Base-by-base conservation (phyloP, 92 coral and sea anemone species). In the Plumapathes pennacea region DNA sequence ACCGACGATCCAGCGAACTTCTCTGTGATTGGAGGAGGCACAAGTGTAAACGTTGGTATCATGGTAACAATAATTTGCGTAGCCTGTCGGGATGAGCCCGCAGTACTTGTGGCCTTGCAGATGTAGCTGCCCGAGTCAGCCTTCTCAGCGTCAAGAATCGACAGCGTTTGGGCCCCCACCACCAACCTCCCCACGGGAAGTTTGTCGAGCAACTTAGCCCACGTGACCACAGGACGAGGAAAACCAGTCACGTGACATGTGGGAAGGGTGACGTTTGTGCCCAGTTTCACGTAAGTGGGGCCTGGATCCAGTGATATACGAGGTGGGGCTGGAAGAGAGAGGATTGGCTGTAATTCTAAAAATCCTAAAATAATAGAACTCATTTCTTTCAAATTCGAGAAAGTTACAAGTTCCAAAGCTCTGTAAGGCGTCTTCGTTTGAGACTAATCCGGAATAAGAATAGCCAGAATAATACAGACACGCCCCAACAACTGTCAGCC, bases 141-240 rank as follows among this genome's bases (percentile, higher is more conserved):
- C 1, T 57, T 44, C 5, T 36, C 46, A 2, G 67, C 54, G n/a
- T 62, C 48, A n/a, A 51, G 11, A 3, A 77, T 39, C 10, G 77
- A 41, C 44, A 77, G 3, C 6, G 72, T 78, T 12, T 62, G 72
- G 32, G 42, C 78, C 9, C 53, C 23, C 32, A 74, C 55, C 9
- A 62, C 25, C 1, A 67, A 60, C 3, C 85, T 57, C n/a, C 85
- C 78, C 28, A 57, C 51, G 4, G 85, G 85, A 52, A 78, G 57
- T 39, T 39, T 70, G 32, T 71, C 85, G 7, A 61, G 33, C 23
- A 78, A 71, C 43, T 78, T 78, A 21, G 52, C 58, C 85, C 85
- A 78, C 8, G 85, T 60, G 42, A 78, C 85, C 0, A 78, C 85
- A 24, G 85, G 85, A 18, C 56, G 57, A 6, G 85, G 85, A 27